Base-by-base conservation (phyloP, 2,888 invertebrate species). In the Troides oblongomaculatus region DNA sequence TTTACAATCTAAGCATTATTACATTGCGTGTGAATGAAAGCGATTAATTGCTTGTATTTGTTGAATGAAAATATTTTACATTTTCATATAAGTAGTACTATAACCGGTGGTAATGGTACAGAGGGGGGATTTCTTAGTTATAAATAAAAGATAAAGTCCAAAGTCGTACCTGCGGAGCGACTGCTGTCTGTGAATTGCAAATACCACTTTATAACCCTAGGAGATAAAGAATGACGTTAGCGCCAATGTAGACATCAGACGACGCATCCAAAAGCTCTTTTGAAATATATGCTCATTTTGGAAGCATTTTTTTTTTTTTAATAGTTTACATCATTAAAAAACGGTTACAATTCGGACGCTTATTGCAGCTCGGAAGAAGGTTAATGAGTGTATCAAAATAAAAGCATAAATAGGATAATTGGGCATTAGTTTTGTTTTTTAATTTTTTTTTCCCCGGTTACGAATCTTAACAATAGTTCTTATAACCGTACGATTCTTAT, bases 131-230 rank as follows among this genome's bases (percentile, higher is more conserved):
- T 83, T 82, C 84, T 86, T 84, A 84, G 88, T 87, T 91, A 92
- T 92, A 92, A 92, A 92, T 92, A 92, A 92, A 92, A 92, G 89
- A 92, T 92, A 86, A 84, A 83, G 86, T 88, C 83, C 82, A 81
- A 86, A 89, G 85, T 86, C 86, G 81, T 85, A 85, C 88, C 86
- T 87, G 85, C 82, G 78, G 83, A 81, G 84, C 79, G 83, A 84
- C 86, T 87, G 83, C 83, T 87, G 86, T 87, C 85, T 84, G 85
- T 87, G 91, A 91, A 90, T 91, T 90, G 90, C 91, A 92, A 92
- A 92, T 91, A 87, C 78, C 79, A 78, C 80, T 81, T 81, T 81
- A 81, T 78, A 80, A 81, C 76, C 75, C 75, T 74, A 80, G 82
- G 71, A 67, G 72, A 79, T 80, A 80, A 78, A 78, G 79, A 77